Evolutionary conservation across 2,113 vertebrate species (phyloP).

Genomic region (Apeltes quadracus): DNA sequence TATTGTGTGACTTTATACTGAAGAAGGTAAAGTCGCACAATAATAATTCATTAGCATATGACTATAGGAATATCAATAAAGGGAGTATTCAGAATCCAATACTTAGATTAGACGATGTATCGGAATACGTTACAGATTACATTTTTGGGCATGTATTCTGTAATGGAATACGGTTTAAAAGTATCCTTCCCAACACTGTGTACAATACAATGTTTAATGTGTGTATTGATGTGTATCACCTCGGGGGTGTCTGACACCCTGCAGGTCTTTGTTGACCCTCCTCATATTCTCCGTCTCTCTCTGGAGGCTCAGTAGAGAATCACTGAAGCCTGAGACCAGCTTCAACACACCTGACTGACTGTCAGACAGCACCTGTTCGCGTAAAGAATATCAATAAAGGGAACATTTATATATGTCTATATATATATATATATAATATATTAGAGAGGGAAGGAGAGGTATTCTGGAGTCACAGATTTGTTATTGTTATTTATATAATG

Average conservation of each 20-base stretch:
- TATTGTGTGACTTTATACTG: too few species aligned
- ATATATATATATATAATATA: background rate
- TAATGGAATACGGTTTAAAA: background rate
- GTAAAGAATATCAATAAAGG: too few species aligned
- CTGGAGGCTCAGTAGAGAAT: slow-evolving; percentile 87
- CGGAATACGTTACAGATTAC: too few species aligned
- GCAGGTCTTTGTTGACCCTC: slow-evolving; percentile 83
- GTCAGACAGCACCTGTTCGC: slow-evolving; percentile 86
- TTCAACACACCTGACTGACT: slow-evolving; percentile 86
- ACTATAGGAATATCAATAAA: too few species aligned
- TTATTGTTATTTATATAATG: background rate
- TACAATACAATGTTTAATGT: background rate
- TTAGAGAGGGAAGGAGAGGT: too few species aligned
- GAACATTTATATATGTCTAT: background rate
- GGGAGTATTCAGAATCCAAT: too few species aligned
- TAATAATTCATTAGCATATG: too few species aligned
- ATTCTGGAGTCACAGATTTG: background rate
- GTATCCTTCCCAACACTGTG: too few species aligned
- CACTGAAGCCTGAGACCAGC: slow-evolving; percentile 84
- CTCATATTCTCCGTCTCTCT: slow-evolving; percentile 80
- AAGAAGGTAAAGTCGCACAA: too few species aligned
- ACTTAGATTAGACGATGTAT: too few species aligned
- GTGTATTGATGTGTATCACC: background rate
- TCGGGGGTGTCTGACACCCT: slow-evolving; percentile 55
- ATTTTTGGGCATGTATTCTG: too few species aligned